A percentile compares a stretch with the other conserved stretches of the same genome.
Evolutionary conservation across 2,888 invertebrate genomes (phyloP).

Genomic region (Thysanoteuthis rhombus): DNA sequence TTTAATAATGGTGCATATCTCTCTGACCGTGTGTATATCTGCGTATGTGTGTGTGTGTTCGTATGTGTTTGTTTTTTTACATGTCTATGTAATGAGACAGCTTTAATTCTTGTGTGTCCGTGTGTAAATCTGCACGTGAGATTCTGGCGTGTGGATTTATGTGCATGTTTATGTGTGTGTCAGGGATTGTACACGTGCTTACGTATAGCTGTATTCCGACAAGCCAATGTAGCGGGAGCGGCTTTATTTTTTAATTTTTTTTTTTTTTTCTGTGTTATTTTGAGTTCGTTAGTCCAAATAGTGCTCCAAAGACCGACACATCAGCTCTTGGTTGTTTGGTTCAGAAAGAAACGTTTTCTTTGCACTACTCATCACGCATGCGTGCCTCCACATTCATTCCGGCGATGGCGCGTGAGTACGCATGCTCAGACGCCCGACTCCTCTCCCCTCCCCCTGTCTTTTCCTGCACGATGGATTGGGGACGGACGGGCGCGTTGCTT

Average conservation of each 20-base stretch:
- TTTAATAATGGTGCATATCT: not conserved
- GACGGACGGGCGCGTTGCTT: not conserved
- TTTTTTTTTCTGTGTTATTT: too few relatives aligned
- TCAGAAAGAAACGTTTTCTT: not conserved
- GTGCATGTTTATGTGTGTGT: too few relatives aligned
- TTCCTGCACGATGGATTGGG: not conserved
- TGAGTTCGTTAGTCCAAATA: not conserved
- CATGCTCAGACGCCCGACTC: not conserved
- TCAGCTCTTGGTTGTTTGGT: not conserved
- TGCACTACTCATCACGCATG: conserved; percentile 12
- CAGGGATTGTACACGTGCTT: not conserved
- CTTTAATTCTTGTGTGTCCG: not conserved
- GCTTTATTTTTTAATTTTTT: too few relatives aligned
- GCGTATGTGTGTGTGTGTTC: not conserved
- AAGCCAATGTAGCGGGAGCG: not conserved
- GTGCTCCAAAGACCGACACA: not conserved
- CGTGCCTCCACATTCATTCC: not conserved
- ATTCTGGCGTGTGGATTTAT: too few relatives aligned
- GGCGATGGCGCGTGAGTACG: not conserved
- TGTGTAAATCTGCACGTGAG: too few relatives aligned
- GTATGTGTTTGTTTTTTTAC: too few relatives aligned
- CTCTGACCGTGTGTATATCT: not conserved
- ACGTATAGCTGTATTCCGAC: not conserved
- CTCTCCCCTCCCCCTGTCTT: too few relatives aligned
- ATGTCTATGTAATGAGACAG: not conserved